These are phyloP conservation scores for Ectropis crepuscularia DNA, from an alignment of 2,888 invertebrate species.

Conservation along the genomic window DNA sequence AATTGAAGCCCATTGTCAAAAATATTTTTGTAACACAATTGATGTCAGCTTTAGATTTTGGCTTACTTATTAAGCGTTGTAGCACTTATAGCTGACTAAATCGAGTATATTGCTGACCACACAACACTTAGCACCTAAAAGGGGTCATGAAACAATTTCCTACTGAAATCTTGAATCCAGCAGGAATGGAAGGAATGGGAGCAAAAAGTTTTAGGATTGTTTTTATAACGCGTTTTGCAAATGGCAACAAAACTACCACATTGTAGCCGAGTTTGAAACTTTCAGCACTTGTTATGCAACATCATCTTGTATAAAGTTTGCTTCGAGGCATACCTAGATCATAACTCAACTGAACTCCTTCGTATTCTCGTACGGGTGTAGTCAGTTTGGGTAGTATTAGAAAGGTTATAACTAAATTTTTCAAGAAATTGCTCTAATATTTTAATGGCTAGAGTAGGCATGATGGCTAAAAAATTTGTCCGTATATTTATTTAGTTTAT, in stretches of 20 bases:
- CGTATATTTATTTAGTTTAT: too few relatives aligned
- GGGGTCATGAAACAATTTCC: constrained; percentile 12
- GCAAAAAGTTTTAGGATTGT: constrained; percentile 20
- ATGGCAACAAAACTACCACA: constrained; percentile 26
- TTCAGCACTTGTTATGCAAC: constrained; percentile 47
- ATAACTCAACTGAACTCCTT: constrained; percentile 24
- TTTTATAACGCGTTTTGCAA: constrained; percentile 23
- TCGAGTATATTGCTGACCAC: too few relatives aligned
- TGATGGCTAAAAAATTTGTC: too few relatives aligned
- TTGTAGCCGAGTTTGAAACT: constrained; percentile 35
- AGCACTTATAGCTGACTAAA: too few relatives aligned
- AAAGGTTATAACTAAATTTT: too few relatives aligned
- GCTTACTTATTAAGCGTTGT: too few relatives aligned
- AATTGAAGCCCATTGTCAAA: too few relatives aligned
- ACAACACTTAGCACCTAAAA: not conserved
- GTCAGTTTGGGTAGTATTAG: not conserved
- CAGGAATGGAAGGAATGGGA: constrained; percentile 5
- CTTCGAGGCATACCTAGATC: constrained; percentile 37
- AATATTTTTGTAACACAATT: too few relatives aligned
- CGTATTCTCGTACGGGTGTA: constrained; percentile 2
- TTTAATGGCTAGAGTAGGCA: too few relatives aligned
- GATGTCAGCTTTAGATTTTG: too few relatives aligned
- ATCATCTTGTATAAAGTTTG: constrained; percentile 58
- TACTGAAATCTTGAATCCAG: constrained; percentile 2
- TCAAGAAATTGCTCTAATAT: too few relatives aligned